These are phyloP conservation scores for Microhierax caerulescens DNA, from an alignment of 2,797 vertebrate species.

Conservation along the genomic window DNA sequence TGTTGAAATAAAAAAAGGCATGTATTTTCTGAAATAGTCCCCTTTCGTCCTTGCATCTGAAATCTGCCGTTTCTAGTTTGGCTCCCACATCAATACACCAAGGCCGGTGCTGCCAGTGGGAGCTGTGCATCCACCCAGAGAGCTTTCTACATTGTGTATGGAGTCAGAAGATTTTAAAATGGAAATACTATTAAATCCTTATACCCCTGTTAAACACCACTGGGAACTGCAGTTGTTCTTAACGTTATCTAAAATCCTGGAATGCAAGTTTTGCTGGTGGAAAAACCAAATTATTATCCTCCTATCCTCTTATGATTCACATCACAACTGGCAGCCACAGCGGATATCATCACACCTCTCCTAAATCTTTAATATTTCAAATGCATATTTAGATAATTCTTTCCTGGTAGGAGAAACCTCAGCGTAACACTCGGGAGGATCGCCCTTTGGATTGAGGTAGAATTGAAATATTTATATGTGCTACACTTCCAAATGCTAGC, in stretches of 20 bases:
- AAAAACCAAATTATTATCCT: accelerated
- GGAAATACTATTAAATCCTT: not conserved
- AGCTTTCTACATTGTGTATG: accelerated
- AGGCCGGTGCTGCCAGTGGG: not conserved
- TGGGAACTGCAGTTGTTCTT: accelerated
- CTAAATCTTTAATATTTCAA: not conserved
- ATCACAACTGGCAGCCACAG: not conserved
- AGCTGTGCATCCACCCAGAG: not conserved
- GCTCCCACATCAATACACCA: accelerated
- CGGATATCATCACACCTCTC: not conserved
- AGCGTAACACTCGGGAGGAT: not conserved
- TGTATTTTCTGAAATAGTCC: not conserved
- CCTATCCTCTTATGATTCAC: not conserved
- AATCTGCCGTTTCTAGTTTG: accelerated
- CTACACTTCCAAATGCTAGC: not conserved
- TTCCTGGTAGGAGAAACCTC: not conserved
- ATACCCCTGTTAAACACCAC: not conserved
- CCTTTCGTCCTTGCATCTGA: not conserved
- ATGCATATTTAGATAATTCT: not conserved
- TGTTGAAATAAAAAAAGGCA: not conserved
- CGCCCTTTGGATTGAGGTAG: not conserved
- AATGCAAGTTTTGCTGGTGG: too few relatives aligned
- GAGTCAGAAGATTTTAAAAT: too few relatives aligned
- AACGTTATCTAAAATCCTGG: not conserved
- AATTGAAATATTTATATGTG: not conserved